A percentile compares a stretch with the other conserved stretches of the same genome.
phyloP scores from a whole-genome alignment of 1,140 invertebrate genomes.

The Diachasmimorpha longicaudata region DNA sequence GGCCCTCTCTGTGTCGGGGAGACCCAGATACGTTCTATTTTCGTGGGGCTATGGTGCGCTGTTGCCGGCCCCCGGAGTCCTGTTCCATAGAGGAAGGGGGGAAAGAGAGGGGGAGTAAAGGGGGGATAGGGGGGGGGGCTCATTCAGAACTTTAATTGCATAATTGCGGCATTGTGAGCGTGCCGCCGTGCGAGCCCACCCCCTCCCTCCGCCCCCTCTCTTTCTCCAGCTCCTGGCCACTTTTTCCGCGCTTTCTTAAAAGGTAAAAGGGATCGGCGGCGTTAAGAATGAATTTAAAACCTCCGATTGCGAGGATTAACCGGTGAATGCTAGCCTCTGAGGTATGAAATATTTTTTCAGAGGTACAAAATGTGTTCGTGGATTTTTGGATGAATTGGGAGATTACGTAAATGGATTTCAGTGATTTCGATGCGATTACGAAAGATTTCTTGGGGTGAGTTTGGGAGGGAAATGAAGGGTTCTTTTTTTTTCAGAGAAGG shows the following conservation, averaged over 20 bases:
- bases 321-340: background rate
- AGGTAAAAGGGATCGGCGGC: background rate
- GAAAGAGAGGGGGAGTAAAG: background rate
- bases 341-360: too few species aligned
- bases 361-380: too few species aligned
- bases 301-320: background rate
- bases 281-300: background rate
- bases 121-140: background rate
- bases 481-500: background rate
- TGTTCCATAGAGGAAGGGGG: constrained; percentile 23
- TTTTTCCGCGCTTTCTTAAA: background rate
- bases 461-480: background rate
- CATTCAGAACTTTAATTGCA: constrained; percentile 50
- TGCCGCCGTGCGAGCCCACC: constrained; percentile 15
- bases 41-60: background rate
- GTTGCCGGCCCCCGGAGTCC: constrained; percentile 3
- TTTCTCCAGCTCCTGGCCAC: background rate
- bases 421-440: background rate
- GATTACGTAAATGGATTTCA: background rate
- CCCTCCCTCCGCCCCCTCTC: background rate
- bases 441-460: background rate
- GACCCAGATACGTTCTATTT: constrained; percentile 16
- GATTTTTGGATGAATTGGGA: background rate
- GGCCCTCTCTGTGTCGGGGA: constrained; percentile 16
- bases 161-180: constrained; percentile 52